Evolutionary conservation across 2,888 invertebrate genomes (phyloP).

Genomic region (Eudasyphora cyanicolor): DNA sequence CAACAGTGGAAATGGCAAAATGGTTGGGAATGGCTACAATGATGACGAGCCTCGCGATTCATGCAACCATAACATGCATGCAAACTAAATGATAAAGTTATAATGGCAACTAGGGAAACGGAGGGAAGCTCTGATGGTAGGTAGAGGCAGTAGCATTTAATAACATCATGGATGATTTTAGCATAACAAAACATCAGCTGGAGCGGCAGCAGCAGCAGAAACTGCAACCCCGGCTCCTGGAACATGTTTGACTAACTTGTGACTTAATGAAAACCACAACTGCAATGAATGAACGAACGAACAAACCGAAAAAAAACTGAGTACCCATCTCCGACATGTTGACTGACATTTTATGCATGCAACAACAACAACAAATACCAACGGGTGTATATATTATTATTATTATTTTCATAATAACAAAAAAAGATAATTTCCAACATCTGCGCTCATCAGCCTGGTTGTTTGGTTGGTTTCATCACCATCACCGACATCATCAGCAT

Average conservation of each 20-base stretch:
- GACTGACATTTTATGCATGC: slow-evolving; percentile 61
- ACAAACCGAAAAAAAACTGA: slow-evolving; percentile 4
- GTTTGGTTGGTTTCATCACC: neutral
- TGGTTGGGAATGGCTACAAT: slow-evolving; percentile 5
- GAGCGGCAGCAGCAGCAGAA: slow-evolving; percentile 14
- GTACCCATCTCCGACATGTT: slow-evolving; percentile 51
- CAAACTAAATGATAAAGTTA: slow-evolving; percentile 55
- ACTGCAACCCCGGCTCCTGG: neutral
- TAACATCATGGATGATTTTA: slow-evolving; percentile 55
- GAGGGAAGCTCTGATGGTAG: neutral
- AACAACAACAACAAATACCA: slow-evolving; percentile 38
- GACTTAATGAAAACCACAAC: slow-evolving; percentile 56
- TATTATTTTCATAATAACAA: slow-evolving; percentile 18
- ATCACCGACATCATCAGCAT: neutral
- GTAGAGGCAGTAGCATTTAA: slow-evolving; percentile 23
- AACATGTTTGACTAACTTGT: slow-evolving; percentile 42
- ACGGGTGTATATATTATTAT: slow-evolving; percentile 1
- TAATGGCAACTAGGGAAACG: slow-evolving; percentile 3
- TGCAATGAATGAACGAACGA: neutral
- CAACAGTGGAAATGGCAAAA: neutral
- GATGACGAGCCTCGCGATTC: neutral
- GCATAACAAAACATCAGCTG: slow-evolving; percentile 53
- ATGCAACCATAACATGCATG: slow-evolving; percentile 38
- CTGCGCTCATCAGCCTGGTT: slow-evolving; percentile 46
- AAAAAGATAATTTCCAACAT: slow-evolving; percentile 61